phyloP scores from a whole-genome alignment of 1,140 invertebrate species.

The Galleria mellonella region DNA sequence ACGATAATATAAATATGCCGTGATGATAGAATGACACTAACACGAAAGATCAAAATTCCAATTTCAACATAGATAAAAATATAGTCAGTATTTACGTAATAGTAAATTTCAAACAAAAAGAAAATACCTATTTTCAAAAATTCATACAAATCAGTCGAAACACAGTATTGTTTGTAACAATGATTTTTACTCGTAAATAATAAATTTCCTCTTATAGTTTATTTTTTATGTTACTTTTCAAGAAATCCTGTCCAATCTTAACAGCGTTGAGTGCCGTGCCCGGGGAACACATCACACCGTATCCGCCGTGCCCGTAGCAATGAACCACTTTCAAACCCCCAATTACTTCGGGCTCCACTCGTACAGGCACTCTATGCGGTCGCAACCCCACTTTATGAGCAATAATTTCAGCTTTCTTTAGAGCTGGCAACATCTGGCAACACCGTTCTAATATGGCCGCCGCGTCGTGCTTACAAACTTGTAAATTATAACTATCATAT shows the following conservation, averaged over 20 bases:
- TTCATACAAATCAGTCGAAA: no score
- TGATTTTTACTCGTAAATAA: no score
- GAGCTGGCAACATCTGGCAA: conserved; percentile 79
- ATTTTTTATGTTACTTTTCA: conserved; percentile 51
- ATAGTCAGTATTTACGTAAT: no score
- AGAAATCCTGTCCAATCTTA: conserved; percentile 77
- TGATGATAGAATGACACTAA: no score
- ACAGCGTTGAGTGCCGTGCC: conserved; percentile 88
- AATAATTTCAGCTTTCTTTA: conserved; percentile 79
- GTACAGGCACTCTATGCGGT: conserved; percentile 84
- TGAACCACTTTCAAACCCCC: conserved; percentile 82
- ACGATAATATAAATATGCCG: no score
- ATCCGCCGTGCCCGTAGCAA: conserved; percentile 95
- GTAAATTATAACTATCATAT: conserved; percentile 83
- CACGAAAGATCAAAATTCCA: no score
- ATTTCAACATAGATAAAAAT: no score
- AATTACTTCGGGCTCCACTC: conserved; percentile 81
- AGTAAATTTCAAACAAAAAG: no score
- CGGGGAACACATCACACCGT: conserved; percentile 90
- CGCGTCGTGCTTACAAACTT: conserved; percentile 82
- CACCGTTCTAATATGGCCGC: conserved; percentile 85
- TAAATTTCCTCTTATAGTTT: no score
- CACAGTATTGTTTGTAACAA: no score
- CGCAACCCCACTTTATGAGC: conserved; percentile 84
- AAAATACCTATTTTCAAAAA: no score